phyloP scores from a whole-genome alignment of 2,888 invertebrate species.

The Sussaba pulchella region DNA sequence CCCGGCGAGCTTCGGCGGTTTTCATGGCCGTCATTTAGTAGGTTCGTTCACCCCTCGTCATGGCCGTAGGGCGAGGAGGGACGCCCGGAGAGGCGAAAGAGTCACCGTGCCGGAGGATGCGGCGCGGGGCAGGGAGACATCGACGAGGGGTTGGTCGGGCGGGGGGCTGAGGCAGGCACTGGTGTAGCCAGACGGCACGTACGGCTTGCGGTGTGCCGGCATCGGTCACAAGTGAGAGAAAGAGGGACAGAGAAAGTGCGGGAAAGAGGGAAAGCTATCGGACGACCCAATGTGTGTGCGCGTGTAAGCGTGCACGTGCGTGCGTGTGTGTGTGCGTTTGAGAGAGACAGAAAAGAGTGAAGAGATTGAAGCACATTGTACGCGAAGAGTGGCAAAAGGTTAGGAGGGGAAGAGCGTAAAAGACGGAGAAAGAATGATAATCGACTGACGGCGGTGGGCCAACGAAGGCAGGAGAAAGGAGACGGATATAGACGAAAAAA shows the following conservation, averaged over 20 bases:
- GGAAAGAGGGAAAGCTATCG: constrained; percentile 60
- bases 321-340: too few relatives aligned
- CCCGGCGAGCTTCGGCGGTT: constrained; percentile 82
- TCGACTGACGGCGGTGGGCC: constrained; percentile 72
- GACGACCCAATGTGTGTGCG: too few relatives aligned
- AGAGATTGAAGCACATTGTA: constrained; percentile 58
- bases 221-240: constrained; percentile 67
- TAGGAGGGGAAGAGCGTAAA: constrained; percentile 39
- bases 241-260: constrained; percentile 64
- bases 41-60: constrained; percentile 84
- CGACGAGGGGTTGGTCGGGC: constrained; percentile 63
- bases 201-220: constrained; percentile 72
- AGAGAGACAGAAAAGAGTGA: constrained; percentile 55
- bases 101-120: constrained; percentile 62
- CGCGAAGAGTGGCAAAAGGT: constrained; percentile 42
- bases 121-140: constrained; percentile 54
- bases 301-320: too few relatives aligned
- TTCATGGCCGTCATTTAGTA: constrained; percentile 85
- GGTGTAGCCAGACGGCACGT: constrained; percentile 80
- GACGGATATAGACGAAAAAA: constrained; percentile 55
- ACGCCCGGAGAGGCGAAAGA: constrained; percentile 63
- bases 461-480: constrained; percentile 56
- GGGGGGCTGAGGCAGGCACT: constrained; percentile 66
- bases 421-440: constrained; percentile 67
- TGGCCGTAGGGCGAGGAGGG: constrained; percentile 72